phyloP scores from a whole-genome alignment of 2,888 invertebrate genomes.

The Latrodectus hesperus region DNA sequence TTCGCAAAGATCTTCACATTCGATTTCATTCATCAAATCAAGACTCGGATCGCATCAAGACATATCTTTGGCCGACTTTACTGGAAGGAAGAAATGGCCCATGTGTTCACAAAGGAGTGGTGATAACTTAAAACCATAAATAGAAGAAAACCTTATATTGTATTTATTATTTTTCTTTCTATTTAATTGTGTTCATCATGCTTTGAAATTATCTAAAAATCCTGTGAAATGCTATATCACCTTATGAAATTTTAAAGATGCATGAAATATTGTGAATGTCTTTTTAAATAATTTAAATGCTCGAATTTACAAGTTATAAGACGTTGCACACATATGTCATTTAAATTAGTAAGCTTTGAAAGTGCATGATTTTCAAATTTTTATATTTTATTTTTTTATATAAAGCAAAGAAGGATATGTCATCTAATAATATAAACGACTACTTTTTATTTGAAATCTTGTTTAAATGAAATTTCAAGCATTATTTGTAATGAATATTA shows the following conservation, averaged over 20 bases:
- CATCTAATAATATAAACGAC: too few species aligned
- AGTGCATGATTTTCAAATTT: too few species aligned
- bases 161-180: not conserved
- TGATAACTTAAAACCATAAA: constrained; percentile 81
- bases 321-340: too few species aligned
- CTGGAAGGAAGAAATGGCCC: constrained; percentile 81
- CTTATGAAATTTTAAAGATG: not conserved
- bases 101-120: constrained; percentile 89
- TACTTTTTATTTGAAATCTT: too few species aligned
- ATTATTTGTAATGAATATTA: too few species aligned
- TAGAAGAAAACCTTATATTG: not conserved
- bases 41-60: constrained; percentile 84
- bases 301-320: too few species aligned
- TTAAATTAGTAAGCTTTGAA: too few species aligned
- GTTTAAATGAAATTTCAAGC: too few species aligned
- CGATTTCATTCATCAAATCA: constrained; percentile 86
- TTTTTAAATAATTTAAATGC: too few species aligned
- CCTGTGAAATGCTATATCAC: not conserved
- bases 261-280: too few species aligned
- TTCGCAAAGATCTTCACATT: constrained; percentile 85
- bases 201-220: not conserved
- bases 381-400: too few species aligned
- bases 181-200: not conserved
- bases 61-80: constrained; percentile 91
- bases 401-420: too few species aligned